Percentiles rank a stretch among this genome's conserved stretches.
These are phyloP conservation scores for Microcaecilia unicolor DNA, from an alignment of 2,797 vertebrate species.

Conservation along the genomic window DNA sequence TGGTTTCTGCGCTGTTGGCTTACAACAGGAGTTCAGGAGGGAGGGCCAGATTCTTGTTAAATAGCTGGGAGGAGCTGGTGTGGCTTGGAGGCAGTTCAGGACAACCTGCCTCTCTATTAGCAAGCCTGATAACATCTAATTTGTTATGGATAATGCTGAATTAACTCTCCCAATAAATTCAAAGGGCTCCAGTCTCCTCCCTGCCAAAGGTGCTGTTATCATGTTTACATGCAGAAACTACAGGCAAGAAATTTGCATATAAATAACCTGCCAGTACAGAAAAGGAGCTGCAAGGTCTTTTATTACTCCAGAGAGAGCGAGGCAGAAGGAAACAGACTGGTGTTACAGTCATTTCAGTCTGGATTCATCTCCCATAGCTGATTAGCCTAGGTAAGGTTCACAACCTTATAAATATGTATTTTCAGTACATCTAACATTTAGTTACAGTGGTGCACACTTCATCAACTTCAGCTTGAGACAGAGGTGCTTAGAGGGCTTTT, in stretches of 20 bases:
- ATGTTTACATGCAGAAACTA: conserved; percentile 25
- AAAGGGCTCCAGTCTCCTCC: conserved; percentile 19
- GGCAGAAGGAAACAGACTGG: not conserved
- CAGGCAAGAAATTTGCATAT: conserved; percentile 49
- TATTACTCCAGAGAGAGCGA: conserved; percentile 25
- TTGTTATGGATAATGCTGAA: conserved; percentile 42
- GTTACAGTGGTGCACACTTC: not conserved
- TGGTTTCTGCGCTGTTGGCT: too few species aligned
- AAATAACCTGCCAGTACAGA: conserved; percentile 45
- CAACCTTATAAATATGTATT: not conserved
- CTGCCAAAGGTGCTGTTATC: conserved; percentile 24
- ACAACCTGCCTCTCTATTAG: too few species aligned
- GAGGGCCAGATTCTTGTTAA: too few species aligned
- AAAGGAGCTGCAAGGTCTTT: conserved; percentile 30
- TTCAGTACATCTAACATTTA: not conserved
- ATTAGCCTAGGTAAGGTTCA: not conserved
- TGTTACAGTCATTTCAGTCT: not conserved
- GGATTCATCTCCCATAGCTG: conserved; percentile 6
- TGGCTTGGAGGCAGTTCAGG: too few species aligned
- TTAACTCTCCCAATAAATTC: conserved; percentile 32
- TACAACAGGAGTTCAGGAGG: too few species aligned
- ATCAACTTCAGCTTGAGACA: not conserved
- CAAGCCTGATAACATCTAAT: conserved; percentile 44
- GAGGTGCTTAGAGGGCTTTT: not conserved
- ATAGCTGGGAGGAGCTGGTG: too few species aligned